Evolutionary conservation across 2,888 invertebrate genomes (phyloP).

Genomic region (Callyntrura sp.): DNA sequence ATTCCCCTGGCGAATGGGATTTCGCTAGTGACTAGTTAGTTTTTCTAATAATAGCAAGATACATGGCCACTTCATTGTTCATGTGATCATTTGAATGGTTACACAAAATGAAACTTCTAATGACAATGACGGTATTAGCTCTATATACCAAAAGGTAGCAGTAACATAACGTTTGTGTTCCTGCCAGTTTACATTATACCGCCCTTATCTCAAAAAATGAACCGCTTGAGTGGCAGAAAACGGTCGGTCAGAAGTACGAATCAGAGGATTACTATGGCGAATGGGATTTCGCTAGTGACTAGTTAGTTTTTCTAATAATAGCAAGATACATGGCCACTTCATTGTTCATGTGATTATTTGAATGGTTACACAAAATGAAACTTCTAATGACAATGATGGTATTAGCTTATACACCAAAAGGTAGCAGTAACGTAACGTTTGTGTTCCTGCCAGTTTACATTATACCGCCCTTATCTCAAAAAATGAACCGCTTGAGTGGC

Average conservation of each 20-base stretch:
- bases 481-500: background rate
- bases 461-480: background rate
- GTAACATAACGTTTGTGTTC: background rate
- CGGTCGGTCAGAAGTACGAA: background rate
- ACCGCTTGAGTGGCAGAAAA: background rate
- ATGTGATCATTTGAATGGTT: constrained; percentile 38
- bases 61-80: constrained; percentile 23
- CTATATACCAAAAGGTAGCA: constrained; percentile 42
- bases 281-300: no score
- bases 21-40: constrained; percentile 7
- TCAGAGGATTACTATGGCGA: background rate
- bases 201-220: background rate
- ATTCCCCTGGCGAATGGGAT: no score
- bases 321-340: constrained; percentile 36
- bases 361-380: constrained; percentile 49
- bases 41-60: constrained; percentile 39
- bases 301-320: constrained; percentile 27
- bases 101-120: constrained; percentile 52
- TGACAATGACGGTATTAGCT: constrained; percentile 45
- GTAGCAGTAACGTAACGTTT: constrained; percentile 16
- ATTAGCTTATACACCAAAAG: constrained; percentile 52
- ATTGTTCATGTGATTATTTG: constrained; percentile 36
- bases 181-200: constrained; percentile 19
- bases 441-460: background rate
- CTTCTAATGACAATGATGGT: constrained; percentile 41